phyloP scores from a whole-genome alignment of 2,797 vertebrate genomes.

The Malacoctenus gilli region DNA sequence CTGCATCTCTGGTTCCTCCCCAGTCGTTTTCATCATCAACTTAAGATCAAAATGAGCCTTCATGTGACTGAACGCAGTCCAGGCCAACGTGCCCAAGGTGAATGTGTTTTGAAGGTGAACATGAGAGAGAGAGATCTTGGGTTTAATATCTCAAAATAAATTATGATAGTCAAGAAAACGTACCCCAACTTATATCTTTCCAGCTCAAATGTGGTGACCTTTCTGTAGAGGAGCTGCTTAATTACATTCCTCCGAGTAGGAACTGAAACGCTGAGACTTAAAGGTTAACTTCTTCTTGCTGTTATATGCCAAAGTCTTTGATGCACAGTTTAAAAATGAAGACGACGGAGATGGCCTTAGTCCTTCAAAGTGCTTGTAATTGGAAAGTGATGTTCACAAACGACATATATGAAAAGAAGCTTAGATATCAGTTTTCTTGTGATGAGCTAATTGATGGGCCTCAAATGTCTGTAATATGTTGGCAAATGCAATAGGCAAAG shows the following conservation, averaged over 20 bases:
- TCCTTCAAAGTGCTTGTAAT: conserved; percentile 61
- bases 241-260: conserved; percentile 77
- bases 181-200: conserved; percentile 62
- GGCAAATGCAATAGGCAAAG: conserved; percentile 20
- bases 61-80: conserved; percentile 10
- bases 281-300: conserved; percentile 77
- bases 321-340: conserved; percentile 41
- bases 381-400: conserved; percentile 29
- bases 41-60: conserved; percentile 16
- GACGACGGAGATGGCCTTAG: conserved; percentile 38
- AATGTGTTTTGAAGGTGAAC: conserved; percentile 10
- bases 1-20: conserved; percentile 10
- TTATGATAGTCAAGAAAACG: conserved; percentile 49
- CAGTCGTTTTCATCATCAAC: not conserved
- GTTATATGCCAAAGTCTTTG: conserved; percentile 64
- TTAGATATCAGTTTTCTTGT: conserved; percentile 42
- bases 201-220: conserved; percentile 75
- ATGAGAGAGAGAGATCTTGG: conserved; percentile 26
- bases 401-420: conserved; percentile 26
- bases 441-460: conserved; percentile 28
- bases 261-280: conserved; percentile 65
- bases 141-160: conserved; percentile 54
- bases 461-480: conserved; percentile 32
- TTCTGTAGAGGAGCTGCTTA: conserved; percentile 69
- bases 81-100: conserved; percentile 16